These are phyloP conservation scores for Varanus komodoensis DNA, from an alignment of 2,113 vertebrate species.

Conservation along the genomic window DNA sequence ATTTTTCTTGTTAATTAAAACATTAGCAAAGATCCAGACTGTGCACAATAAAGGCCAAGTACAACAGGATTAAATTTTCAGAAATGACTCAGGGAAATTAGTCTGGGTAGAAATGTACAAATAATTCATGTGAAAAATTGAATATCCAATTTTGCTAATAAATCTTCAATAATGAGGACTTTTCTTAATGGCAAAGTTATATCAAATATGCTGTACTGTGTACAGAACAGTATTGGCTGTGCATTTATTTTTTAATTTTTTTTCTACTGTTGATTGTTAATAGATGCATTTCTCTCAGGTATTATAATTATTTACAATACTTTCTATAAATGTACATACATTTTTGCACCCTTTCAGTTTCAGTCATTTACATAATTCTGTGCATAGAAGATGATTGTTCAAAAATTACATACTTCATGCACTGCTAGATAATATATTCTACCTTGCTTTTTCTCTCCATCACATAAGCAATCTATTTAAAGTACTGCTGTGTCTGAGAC, in stretches of 20 bases:
- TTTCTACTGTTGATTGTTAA: background rate
- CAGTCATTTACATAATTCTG: background rate
- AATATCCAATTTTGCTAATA: slow-evolving; percentile 21
- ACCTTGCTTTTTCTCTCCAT: background rate
- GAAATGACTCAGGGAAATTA: slow-evolving; percentile 12
- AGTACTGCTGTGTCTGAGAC: background rate
- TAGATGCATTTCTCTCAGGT: background rate
- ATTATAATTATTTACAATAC: background rate
- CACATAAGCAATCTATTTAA: background rate
- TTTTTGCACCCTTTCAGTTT: background rate
- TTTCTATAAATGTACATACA: background rate
- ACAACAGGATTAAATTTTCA: slow-evolving; percentile 12
- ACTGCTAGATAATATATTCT: background rate
- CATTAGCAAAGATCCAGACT: slow-evolving; percentile 25
- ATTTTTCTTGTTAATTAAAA: slow-evolving; percentile 39
- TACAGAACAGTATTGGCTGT: background rate
- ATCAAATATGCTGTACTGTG: background rate
- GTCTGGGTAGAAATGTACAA: slow-evolving; percentile 1
- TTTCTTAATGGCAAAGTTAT: background rate
- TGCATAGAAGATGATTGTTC: slow-evolving; percentile 12
- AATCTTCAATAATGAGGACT: slow-evolving; percentile 5
- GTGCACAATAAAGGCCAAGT: slow-evolving; percentile 25
- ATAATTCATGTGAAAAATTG: slow-evolving; percentile 23
- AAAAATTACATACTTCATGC: background rate
- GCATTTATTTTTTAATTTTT: background rate